Percentiles rank a stretch among this genome's conserved stretches.
Evolutionary conservation across 2,113 vertebrate genomes (phyloP).

Genomic region (Siphamia tubifer): DNA sequence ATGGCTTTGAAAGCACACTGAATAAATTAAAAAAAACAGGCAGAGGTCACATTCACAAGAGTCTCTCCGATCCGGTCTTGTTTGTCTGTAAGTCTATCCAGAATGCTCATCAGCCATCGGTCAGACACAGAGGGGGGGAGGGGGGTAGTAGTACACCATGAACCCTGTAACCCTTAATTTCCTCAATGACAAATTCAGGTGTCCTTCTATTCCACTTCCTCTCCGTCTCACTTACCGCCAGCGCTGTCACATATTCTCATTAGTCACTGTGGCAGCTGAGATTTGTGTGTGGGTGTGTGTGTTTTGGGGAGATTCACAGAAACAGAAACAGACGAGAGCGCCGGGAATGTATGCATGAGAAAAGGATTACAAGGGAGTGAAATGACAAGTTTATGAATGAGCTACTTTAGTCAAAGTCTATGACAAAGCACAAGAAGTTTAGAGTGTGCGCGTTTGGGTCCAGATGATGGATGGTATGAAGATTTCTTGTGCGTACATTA

Average conservation of each 20-base stretch:
- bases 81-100: slow-evolving; percentile 1
- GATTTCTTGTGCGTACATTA: too few relatives aligned
- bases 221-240: slow-evolving; percentile 61
- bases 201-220: slow-evolving; percentile 65
- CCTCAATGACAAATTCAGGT: slow-evolving; percentile 67
- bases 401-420: neutral
- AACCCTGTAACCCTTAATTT: slow-evolving; percentile 52
- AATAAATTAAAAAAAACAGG: slow-evolving; percentile 29
- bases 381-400: slow-evolving; percentile 5
- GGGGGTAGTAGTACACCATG: slow-evolving; percentile 29
- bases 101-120: slow-evolving; percentile 55
- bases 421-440: too few relatives aligned
- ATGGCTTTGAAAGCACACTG: neutral
- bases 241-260: slow-evolving; percentile 61
- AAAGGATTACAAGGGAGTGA: neutral
- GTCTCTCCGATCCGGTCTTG: neutral
- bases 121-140: neutral
- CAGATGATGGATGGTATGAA: too few relatives aligned
- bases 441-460: too few relatives aligned
- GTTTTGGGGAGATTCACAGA: slow-evolving; percentile 13
- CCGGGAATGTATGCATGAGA: neutral
- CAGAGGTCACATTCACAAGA: slow-evolving; percentile 43
- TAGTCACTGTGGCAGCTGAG: slow-evolving; percentile 56
- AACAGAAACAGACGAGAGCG: neutral
- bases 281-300: neutral